Evolutionary conservation across 2,113 vertebrate genomes (phyloP).

Genomic region (Mixornis gularis): DNA sequence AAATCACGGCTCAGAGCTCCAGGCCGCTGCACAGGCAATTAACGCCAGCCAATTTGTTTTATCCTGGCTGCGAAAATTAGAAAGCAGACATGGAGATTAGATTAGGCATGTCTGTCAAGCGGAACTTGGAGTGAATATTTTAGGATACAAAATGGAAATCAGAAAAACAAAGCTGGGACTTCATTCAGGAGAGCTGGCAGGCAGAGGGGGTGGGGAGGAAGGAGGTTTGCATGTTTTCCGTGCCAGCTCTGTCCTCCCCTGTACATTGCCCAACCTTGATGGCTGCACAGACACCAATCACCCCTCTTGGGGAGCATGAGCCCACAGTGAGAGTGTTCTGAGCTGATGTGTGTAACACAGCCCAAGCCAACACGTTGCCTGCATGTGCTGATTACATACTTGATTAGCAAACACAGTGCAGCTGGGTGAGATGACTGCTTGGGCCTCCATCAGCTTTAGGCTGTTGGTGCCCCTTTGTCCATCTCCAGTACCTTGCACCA

Average conservation of each 20-base stretch:
- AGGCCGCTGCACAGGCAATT: constrained; percentile 89
- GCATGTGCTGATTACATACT: background rate
- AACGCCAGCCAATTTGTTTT: constrained; percentile 99
- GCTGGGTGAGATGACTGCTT: background rate
- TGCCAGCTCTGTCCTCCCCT: background rate
- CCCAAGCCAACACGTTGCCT: background rate
- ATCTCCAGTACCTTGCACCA: background rate
- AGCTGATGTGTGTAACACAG: background rate
- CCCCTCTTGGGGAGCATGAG: background rate
- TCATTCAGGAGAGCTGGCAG: constrained; percentile 43
- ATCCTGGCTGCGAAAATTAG: constrained; percentile 97
- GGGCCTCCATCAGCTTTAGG: background rate
- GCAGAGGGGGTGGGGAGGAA: constrained; percentile 12
- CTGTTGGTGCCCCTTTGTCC: background rate
- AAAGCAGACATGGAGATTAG: constrained; percentile 96
- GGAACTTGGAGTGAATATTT: constrained; percentile 93
- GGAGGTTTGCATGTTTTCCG: background rate
- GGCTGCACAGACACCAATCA: accelerated
- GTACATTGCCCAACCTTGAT: accelerated
- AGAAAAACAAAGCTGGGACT: constrained; percentile 69
- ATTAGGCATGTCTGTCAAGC: constrained; percentile 93
- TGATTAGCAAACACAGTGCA: background rate
- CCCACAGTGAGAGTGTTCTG: accelerated
- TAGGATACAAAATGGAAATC: constrained; percentile 81
- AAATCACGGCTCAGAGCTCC: constrained; percentile 92